Conservation (phyloP, 1,140 invertebrate species). For the Lepidostoma basale region DNA sequence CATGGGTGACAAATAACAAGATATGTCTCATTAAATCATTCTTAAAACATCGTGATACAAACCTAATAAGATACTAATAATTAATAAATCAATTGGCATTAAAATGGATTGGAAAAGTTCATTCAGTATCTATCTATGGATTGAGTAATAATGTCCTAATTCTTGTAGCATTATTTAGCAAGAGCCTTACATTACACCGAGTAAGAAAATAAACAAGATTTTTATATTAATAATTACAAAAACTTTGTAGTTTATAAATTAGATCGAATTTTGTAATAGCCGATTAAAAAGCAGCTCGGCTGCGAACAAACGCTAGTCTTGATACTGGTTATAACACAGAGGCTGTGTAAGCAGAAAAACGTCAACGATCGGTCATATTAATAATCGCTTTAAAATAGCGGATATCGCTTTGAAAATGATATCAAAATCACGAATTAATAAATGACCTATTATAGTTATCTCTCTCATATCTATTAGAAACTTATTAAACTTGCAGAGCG, state of each 20-base stretch:
- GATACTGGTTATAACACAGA: too few species aligned
- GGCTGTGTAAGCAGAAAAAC: too few species aligned
- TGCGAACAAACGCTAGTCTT: neutral
- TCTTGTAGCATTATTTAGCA: too few species aligned
- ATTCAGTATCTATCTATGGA: too few species aligned
- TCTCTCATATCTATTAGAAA: neutral
- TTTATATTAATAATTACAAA: neutral
- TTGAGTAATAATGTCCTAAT: too few species aligned
- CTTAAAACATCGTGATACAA: too few species aligned
- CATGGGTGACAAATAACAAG: too few species aligned
- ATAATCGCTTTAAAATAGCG: neutral
- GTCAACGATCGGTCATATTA: constrained; percentile 2
- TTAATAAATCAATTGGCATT: too few species aligned
- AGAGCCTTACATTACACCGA: too few species aligned
- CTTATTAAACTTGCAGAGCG: neutral
- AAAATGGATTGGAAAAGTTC: too few species aligned
- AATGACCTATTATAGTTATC: neutral
- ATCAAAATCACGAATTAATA: constrained; percentile 16
- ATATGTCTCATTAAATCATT: too few species aligned
- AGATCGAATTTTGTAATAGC: neutral
- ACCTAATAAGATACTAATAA: too few species aligned
- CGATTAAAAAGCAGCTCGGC: neutral
- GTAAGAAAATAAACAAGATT: neutral
- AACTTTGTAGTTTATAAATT: neutral
- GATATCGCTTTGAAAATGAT: constrained; percentile 1